Base-by-base conservation (phyloP, 1,140 invertebrate genomes). In the Sinella curviseta region DNA sequence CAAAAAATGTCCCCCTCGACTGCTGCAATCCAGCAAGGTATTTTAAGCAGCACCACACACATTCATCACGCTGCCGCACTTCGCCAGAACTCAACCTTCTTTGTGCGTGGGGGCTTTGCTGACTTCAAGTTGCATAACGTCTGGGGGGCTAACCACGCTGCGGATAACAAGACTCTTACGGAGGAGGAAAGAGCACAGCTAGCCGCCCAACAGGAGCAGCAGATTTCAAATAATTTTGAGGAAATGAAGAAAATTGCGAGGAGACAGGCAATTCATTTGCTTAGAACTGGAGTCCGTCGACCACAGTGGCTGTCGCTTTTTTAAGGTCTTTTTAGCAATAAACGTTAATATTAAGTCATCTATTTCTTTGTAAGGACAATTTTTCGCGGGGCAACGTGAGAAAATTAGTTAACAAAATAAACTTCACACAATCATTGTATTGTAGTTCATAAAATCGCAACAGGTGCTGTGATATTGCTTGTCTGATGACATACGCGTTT, bases 241-340 rank as follows among this genome's bases (percentile, higher is more conserved):
- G 57, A 60, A 26, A 60, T 60, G 57, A 60, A 60, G 57, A 60
- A 60, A 60, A 26, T 60, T n/a, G 57, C 57, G 57, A 60, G 57
- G 24, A 60, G 57, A 60, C 57, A 60, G 24, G 57, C 57, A 3
- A 17, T 60, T 26, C 57, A 60, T 26, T 60, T 60, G 24, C 57
- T 60, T n/a, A 60, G 57, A 26, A 26, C 57, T 60, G 57, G 57
- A 4, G 24, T 60, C 3, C 8, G 24, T 12, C 57, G 57, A 26
- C 57, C 57, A 16, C 57, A 60, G 57, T 60, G 57, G 57, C 8
- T 60, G 57, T n/a, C 14, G 14, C 24, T 60, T 8, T 60, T 60
- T 60, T 60, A 60, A 26, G 39, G n/a, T n/a, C n/a, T n/a, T n/a
- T n/a, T n/a, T n/a, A n/a, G n/a, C n/a, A n/a, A n/a, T n/a, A n/a